These are phyloP conservation scores for Drosophila littoralis DNA, from an alignment of 1,140 invertebrate species.

Conservation along the genomic window DNA sequence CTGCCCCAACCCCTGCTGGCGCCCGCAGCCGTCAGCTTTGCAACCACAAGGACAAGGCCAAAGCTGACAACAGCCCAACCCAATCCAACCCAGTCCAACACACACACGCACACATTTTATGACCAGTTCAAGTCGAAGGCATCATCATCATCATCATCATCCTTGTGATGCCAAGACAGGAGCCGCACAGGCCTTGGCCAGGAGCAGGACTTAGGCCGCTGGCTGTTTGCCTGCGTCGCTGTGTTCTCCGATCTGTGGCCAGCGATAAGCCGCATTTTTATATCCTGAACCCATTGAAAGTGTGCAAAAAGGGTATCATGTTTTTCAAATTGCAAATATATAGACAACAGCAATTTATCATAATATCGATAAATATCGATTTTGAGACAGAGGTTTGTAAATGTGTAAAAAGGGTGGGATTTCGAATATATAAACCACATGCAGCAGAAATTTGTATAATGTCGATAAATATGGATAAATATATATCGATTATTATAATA, in stretches of 20 bases:
- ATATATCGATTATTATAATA: too few relatives aligned
- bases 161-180: conserved; percentile 20
- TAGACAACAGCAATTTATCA: too few relatives aligned
- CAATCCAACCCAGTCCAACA: conserved; percentile 12
- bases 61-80: conserved; percentile 4
- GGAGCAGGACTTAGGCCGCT: conserved; percentile 48
- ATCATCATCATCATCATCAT: conserved; percentile 61
- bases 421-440: too few relatives aligned
- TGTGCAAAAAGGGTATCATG: too few relatives aligned
- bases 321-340: too few relatives aligned
- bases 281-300: too few relatives aligned
- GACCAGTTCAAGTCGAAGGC: conserved; percentile 75
- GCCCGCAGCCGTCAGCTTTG: neutral
- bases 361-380: too few relatives aligned
- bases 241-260: conserved; percentile 63
- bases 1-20: neutral
- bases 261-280: conserved; percentile 47
- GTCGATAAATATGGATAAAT: too few relatives aligned
- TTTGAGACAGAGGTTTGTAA: too few relatives aligned
- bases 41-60: conserved; percentile 69
- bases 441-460: too few relatives aligned
- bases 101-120: conserved; percentile 51
- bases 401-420: neutral
- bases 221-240: conserved; percentile 18
- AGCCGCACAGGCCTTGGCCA: neutral